Evolutionary conservation across 2,888 invertebrate genomes (phyloP).

Genomic region (Lycophotia porphyrea): DNA sequence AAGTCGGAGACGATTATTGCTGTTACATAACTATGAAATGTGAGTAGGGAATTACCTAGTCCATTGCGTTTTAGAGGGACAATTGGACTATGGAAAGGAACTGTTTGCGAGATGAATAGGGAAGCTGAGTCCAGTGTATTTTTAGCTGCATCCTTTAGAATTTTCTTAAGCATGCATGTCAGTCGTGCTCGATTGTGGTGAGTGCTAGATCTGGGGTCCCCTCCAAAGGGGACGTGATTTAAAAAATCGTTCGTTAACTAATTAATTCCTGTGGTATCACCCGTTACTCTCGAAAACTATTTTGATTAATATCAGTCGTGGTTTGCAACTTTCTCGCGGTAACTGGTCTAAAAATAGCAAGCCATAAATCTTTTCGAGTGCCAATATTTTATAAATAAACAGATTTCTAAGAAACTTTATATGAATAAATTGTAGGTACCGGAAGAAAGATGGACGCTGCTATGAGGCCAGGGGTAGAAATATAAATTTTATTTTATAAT

Average conservation of each 20-base stretch:
- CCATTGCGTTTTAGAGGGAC: background rate
- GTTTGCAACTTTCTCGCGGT: slow-evolving; percentile 38
- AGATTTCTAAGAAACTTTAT: slow-evolving; percentile 16
- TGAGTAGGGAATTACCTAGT: background rate
- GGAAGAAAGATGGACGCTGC: slow-evolving; percentile 30
- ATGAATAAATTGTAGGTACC: slow-evolving; percentile 5
- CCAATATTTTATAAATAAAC: slow-evolving; percentile 32
- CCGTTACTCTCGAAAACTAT: slow-evolving; percentile 4
- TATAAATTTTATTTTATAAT: slow-evolving; percentile 18
- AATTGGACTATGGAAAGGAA: background rate
- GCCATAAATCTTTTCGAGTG: slow-evolving; percentile 30
- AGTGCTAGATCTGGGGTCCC: slow-evolving; percentile 27
- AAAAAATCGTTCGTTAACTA: slow-evolving; percentile 6
- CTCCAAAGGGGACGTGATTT: slow-evolving; percentile 23
- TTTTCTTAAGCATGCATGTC: slow-evolving; percentile 31
- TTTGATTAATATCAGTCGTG: slow-evolving; percentile 1
- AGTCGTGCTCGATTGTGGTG: slow-evolving; percentile 19
- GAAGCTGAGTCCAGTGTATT: slow-evolving; percentile 9
- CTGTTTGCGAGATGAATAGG: slow-evolving; percentile 10
- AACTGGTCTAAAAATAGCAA: slow-evolving; percentile 25
- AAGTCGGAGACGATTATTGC: slow-evolving; percentile 27
- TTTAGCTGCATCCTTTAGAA: slow-evolving; percentile 33
- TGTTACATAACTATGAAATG: slow-evolving; percentile 28
- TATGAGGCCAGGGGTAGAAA: background rate
- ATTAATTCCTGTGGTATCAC: slow-evolving; percentile 6